Evolutionary conservation across 2,797 vertebrate species (phyloP).

Genomic region (Leptatherina wallacei): DNA sequence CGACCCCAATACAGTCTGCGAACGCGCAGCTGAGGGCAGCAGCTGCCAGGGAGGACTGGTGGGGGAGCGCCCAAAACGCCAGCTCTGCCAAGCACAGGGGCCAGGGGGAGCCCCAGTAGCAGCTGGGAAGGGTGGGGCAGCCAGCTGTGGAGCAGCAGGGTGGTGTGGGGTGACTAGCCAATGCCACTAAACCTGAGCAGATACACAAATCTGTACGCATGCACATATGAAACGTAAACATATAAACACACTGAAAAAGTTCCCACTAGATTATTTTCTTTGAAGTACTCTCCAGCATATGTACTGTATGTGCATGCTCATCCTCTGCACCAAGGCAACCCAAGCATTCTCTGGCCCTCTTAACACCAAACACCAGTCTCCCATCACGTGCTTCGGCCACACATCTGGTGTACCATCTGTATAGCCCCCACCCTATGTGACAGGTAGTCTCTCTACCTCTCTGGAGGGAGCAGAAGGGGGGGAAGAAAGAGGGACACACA

Average conservation of each 20-base stretch:
- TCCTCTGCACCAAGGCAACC: slow-evolving; percentile 44
- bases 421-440: slow-evolving; percentile 79
- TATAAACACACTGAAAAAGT: slow-evolving; percentile 31
- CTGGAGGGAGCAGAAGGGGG: slow-evolving; percentile 71
- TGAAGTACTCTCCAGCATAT: slow-evolving; percentile 14
- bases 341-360: slow-evolving; percentile 59
- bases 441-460: slow-evolving; percentile 82
- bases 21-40: slow-evolving; percentile 82
- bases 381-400: slow-evolving; percentile 79
- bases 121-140: slow-evolving; percentile 86
- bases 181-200: slow-evolving; percentile 74
- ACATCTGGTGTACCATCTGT: slow-evolving; percentile 87
- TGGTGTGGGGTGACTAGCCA: slow-evolving; percentile 76
- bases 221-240: slow-evolving; percentile 38
- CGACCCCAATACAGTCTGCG: slow-evolving; percentile 82
- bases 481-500: slow-evolving; percentile 62
- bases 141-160: slow-evolving; percentile 88
- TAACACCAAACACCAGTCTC: slow-evolving; percentile 69
- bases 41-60: slow-evolving; percentile 83
- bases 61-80: slow-evolving; percentile 82
- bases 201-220: slow-evolving; percentile 36
- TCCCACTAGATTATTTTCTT: slow-evolving; percentile 16
- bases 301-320: slow-evolving; percentile 28
- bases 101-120: slow-evolving; percentile 83
- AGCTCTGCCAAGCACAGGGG: slow-evolving; percentile 80